Evolutionary conservation across 2,797 vertebrate genomes (phyloP).

Genomic region (Bucorvus abyssinicus): DNA sequence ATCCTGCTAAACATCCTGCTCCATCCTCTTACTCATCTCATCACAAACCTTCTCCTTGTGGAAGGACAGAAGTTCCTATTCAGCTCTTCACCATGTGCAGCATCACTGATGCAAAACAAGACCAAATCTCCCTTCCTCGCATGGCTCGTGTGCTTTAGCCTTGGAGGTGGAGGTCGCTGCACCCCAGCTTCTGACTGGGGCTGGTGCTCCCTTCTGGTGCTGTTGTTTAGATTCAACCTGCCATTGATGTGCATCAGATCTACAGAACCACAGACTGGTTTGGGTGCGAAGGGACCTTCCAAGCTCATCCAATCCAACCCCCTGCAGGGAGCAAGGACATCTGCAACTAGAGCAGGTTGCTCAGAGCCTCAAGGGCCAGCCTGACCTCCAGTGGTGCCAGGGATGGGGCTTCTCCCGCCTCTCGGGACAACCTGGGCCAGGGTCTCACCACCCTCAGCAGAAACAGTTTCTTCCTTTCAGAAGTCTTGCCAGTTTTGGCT

Average conservation of each 20-base stretch:
- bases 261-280: neutral
- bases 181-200: accelerated
- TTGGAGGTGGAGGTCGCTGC: accelerated
- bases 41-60: accelerated
- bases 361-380: neutral
- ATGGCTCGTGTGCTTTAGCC: accelerated
- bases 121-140: neutral
- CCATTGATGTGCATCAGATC: accelerated
- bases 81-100: neutral
- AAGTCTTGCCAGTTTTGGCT: neutral
- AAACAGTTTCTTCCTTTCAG: neutral
- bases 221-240: accelerated
- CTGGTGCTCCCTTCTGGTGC: too few relatives aligned
- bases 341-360: neutral
- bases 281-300: neutral
- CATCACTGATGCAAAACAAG: too few relatives aligned
- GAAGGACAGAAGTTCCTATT: neutral
- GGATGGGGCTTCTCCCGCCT: neutral
- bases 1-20: neutral
- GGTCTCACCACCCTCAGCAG: too few relatives aligned
- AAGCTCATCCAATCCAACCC: neutral
- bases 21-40: accelerated
- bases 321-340: neutral
- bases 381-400: neutral
- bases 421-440: too few relatives aligned